Percentiles rank a stretch among this genome's conserved stretches.
Conservation (phyloP, 2,888 invertebrate species). For the Chaetoderma sp. region DNA sequence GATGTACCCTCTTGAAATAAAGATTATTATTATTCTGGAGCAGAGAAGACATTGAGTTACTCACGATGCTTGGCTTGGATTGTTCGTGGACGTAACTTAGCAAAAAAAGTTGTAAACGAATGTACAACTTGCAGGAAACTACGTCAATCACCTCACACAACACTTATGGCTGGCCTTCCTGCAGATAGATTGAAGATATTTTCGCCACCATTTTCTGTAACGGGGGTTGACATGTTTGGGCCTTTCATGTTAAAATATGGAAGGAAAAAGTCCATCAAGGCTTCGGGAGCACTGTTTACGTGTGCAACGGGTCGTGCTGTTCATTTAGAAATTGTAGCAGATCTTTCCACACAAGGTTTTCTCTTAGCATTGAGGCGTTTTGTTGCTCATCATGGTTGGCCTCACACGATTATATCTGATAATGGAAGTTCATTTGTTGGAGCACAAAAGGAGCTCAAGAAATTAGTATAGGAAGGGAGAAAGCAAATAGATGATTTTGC, state of each 20-base stretch:
- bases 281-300: constrained; percentile 9
- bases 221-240: constrained; percentile 10
- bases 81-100: constrained; percentile 1
- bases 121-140: not conserved
- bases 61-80: constrained; percentile 5
- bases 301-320: constrained; percentile 7
- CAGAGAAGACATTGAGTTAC: constrained; percentile 2
- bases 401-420: not conserved
- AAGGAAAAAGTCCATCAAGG: not conserved
- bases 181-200: not conserved
- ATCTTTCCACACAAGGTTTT: constrained; percentile 3
- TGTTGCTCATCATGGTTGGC: constrained; percentile 4
- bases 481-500: not conserved
- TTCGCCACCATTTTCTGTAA: not conserved
- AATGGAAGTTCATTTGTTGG: constrained; percentile 9
- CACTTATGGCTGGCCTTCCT: not conserved
- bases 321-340: constrained; percentile 5
- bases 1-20: constrained; percentile 2
- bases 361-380: constrained; percentile 2
- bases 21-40: not conserved
- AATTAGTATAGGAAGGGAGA: not conserved
- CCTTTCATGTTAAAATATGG: not conserved
- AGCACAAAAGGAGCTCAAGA: not conserved
- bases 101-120: not conserved
- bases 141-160: not conserved